Conservation (phyloP, 2,888 invertebrate species). For the Agonopterix arenella region DNA sequence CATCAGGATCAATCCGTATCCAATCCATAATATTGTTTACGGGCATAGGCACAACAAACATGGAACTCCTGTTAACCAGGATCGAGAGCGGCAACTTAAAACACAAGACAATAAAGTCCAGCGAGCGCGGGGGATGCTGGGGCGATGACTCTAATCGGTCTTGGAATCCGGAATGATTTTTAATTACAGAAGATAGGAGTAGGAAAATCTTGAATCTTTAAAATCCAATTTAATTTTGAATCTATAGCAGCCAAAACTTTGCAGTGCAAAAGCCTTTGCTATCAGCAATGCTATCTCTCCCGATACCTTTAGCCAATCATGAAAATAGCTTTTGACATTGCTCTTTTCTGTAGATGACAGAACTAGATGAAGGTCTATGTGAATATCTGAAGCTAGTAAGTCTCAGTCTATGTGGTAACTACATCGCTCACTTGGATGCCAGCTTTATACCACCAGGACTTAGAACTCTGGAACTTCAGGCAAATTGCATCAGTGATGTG, state of each 20-base stretch:
- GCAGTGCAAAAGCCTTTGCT: neutral
- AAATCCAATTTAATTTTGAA: neutral
- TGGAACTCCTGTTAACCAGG: no score
- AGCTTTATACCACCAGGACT: slow-evolving; percentile 50
- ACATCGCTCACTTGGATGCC: slow-evolving; percentile 40
- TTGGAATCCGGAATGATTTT: no score
- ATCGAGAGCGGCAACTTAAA: no score
- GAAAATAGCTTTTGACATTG: slow-evolving; percentile 1
- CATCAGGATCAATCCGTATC: no score
- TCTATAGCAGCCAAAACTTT: neutral
- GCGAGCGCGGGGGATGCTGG: no score
- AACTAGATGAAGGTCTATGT: slow-evolving; percentile 48
- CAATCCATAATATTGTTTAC: no score
- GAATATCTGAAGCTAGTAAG: slow-evolving; percentile 53
- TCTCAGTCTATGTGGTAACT: slow-evolving; percentile 65
- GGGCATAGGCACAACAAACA: no score
- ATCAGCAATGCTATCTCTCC: neutral
- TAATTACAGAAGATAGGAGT: no score
- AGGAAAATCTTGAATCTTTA: neutral
- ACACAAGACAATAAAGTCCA: no score
- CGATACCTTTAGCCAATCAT: no score
- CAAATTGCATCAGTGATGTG: slow-evolving; percentile 57
- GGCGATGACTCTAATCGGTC: no score
- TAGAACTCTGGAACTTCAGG: slow-evolving; percentile 64
- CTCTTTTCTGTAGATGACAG: slow-evolving; percentile 56